phyloP scores from a whole-genome alignment of 1,140 invertebrate species.

The Metopolophium dirhodum region DNA sequence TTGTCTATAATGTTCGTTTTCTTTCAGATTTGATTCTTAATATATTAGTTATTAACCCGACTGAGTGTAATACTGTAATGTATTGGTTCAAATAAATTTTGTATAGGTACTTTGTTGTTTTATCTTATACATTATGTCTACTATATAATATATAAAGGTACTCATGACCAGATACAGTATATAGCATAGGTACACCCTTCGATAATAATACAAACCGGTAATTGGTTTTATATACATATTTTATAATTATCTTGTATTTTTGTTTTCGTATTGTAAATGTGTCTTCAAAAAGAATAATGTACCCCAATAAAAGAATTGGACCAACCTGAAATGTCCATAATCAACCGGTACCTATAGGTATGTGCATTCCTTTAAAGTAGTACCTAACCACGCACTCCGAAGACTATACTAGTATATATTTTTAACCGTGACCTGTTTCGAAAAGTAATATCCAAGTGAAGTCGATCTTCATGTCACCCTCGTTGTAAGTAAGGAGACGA shows the following conservation, averaged over 20 bases:
- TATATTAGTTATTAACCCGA: background rate
- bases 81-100: background rate
- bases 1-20: background rate
- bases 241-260: background rate
- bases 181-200: background rate
- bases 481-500: background rate
- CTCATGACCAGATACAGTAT: background rate
- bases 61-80: background rate
- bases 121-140: background rate
- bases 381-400: background rate
- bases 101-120: background rate
- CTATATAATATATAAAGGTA: background rate
- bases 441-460: slow-evolving; percentile 5
- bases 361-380: background rate
- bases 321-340: background rate
- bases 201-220: background rate
- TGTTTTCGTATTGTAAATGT: slow-evolving; percentile 1
- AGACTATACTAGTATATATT: background rate
- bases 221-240: background rate
- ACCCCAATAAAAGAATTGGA: slow-evolving; percentile 11
- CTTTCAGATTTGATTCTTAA: background rate
- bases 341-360: background rate
- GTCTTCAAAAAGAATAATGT: background rate
- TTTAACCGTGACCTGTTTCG: slow-evolving; percentile 22
- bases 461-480: slow-evolving; percentile 30